A percentile compares a stretch with the other conserved stretches of the same genome.
Conservation (phyloP, 2,888 invertebrate genomes). For the Platycheirus albimanus region DNA sequence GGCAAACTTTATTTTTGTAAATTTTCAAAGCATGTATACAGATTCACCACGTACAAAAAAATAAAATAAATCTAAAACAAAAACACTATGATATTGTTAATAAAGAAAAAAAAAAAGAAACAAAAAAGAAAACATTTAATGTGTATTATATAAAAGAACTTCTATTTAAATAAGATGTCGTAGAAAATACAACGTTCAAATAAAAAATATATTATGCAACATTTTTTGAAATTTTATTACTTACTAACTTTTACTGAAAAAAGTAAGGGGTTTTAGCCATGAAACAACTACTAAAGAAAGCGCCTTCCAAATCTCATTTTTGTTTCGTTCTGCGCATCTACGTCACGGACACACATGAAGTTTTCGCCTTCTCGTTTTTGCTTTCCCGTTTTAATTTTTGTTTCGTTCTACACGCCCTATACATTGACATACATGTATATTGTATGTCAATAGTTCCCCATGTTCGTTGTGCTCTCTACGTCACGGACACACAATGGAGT, state of each 20-base stretch:
- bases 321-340: too few relatives aligned
- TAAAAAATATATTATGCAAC: conserved; percentile 70
- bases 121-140: conserved; percentile 52
- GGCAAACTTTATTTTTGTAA: conserved; percentile 68
- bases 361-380: too few relatives aligned
- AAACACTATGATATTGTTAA: conserved; percentile 67
- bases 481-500: too few relatives aligned
- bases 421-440: too few relatives aligned
- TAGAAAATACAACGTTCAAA: conserved; percentile 73
- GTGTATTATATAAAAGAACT: conserved; percentile 64
- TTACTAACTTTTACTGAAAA: not conserved
- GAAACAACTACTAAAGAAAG: too few relatives aligned
- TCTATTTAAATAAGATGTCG: conserved; percentile 72
- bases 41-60: conserved; percentile 56
- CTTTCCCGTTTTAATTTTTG: too few relatives aligned
- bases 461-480: too few relatives aligned
- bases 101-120: conserved; percentile 56
- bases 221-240: not conserved
- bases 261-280: not conserved
- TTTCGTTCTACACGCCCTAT: too few relatives aligned
- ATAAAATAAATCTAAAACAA: not conserved
- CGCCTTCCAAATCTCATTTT: too few relatives aligned
- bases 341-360: too few relatives aligned
- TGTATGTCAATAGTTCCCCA: too few relatives aligned
- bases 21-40: conserved; percentile 40